Conservation (phyloP, 2,888 invertebrate species). For the Caenorhabditis sulstoni region DNA sequence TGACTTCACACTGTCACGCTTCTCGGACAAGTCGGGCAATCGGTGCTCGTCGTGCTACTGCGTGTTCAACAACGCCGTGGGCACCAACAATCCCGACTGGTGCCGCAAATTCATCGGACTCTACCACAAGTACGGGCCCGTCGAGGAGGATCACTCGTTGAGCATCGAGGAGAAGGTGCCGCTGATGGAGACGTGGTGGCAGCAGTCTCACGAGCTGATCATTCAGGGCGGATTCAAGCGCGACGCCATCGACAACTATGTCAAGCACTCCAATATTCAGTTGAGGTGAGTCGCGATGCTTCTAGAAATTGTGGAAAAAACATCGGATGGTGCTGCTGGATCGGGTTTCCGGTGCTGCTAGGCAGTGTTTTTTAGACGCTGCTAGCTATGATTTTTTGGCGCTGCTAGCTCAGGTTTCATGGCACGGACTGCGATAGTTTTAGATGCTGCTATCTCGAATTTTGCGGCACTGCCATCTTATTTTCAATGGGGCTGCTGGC, state of each 20-base stretch:
- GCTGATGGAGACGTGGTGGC: slow-evolving; percentile 83
- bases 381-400: no score
- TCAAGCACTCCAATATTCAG: slow-evolving; percentile 66
- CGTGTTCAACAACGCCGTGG: slow-evolving; percentile 76
- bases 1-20: slow-evolving; percentile 78
- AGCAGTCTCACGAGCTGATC: slow-evolving; percentile 81
- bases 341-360: no score
- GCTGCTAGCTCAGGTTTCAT: no score
- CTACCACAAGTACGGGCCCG: slow-evolving; percentile 71
- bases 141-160: slow-evolving; percentile 82
- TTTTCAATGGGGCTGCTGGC: no score
- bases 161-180: slow-evolving; percentile 82
- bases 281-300: no score
- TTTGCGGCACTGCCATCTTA: no score
- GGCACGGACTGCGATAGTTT: no score
- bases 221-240: slow-evolving; percentile 79
- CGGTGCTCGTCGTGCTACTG: slow-evolving; percentile 79
- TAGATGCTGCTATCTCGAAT: no score
- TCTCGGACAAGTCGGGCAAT: slow-evolving; percentile 70
- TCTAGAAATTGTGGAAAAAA: no score
- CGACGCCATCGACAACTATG: slow-evolving; percentile 80
- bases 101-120: slow-evolving; percentile 65
- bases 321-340: no score
- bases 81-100: slow-evolving; percentile 54
- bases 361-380: no score